Conservation (phyloP, 2,888 invertebrate genomes). For the Apeira syringaria region DNA sequence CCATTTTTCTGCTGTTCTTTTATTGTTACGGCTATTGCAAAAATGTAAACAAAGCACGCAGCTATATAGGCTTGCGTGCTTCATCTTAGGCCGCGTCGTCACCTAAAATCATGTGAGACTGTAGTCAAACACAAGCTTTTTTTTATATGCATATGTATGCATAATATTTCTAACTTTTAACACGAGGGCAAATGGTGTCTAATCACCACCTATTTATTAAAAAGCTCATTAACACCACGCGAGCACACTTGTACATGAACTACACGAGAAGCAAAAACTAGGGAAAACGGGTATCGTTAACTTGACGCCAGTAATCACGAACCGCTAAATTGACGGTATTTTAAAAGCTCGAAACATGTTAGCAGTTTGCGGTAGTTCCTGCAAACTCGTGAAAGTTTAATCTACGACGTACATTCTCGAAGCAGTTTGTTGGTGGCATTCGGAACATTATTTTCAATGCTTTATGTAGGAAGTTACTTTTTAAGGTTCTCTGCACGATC, state of each 20-base stretch:
- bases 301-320: constrained; percentile 15
- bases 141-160: too few relatives aligned
- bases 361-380: constrained; percentile 15
- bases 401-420: background rate
- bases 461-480: background rate
- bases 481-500: background rate
- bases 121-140: too few relatives aligned
- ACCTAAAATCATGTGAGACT: too few relatives aligned
- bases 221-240: constrained; percentile 25
- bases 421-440: background rate
- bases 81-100: too few relatives aligned
- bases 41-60: too few relatives aligned
- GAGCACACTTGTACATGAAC: constrained; percentile 7
- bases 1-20: too few relatives aligned
- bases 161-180: too few relatives aligned
- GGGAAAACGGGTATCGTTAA: constrained; percentile 21
- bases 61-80: too few relatives aligned
- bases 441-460: background rate
- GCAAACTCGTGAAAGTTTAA: constrained; percentile 6
- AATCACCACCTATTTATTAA: constrained; percentile 11
- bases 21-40: too few relatives aligned
- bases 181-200: constrained; percentile 4
- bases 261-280: background rate
- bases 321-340: constrained; percentile 28
- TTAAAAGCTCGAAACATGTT: constrained; percentile 21